phyloP scores from a whole-genome alignment of 2,113 vertebrate genomes.

The Centropus bengalensis region DNA sequence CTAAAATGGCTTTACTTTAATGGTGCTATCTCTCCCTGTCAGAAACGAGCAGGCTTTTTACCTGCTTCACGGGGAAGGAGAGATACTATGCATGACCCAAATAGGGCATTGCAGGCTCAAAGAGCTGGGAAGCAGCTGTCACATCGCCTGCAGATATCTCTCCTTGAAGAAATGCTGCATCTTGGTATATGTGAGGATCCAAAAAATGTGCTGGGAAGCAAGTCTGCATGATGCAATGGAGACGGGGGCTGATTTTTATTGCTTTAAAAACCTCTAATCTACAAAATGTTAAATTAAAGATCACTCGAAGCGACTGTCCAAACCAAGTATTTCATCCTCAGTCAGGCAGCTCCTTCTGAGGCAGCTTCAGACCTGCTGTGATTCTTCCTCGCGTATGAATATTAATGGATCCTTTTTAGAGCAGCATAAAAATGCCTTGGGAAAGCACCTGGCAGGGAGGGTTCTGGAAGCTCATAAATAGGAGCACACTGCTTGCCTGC shows the following conservation, averaged over 20 bases:
- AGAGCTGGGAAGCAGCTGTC: constrained; percentile 54
- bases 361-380: neutral
- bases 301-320: neutral
- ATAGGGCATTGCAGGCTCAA: neutral
- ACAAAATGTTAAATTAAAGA: neutral
- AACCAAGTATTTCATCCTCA: neutral
- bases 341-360: neutral
- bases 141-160: constrained; percentile 21
- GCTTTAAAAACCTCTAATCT: neutral
- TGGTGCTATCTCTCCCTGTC: neutral
- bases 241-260: neutral
- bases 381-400: neutral
- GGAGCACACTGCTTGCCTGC: neutral
- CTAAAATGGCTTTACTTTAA: neutral
- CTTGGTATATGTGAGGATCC: neutral
- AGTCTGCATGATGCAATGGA: neutral
- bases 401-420: neutral
- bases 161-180: constrained; percentile 36
- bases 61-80: constrained; percentile 40
- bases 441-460: neutral
- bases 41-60: neutral
- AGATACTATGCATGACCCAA: constrained; percentile 30
- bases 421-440: neutral
- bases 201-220: constrained; percentile 17
- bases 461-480: neutral